phyloP scores from a whole-genome alignment of 2,888 invertebrate genomes.

The Ophioninae sp. region DNA sequence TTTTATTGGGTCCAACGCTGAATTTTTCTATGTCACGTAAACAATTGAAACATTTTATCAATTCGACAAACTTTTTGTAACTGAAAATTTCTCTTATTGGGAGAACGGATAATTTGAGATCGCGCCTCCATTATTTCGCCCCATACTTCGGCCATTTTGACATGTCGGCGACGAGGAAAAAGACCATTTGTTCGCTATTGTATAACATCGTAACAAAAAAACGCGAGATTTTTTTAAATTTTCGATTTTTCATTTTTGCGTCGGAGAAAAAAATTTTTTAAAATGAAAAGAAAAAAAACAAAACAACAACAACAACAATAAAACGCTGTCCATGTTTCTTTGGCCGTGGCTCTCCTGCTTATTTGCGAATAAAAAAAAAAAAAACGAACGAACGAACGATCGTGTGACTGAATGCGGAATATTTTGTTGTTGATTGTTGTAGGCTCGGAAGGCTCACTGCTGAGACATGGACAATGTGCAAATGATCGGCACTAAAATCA shows the following conservation, averaged over 20 bases:
- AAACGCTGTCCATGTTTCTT: conserved; percentile 77
- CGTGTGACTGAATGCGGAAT: conserved; percentile 75
- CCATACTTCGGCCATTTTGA: conserved; percentile 18
- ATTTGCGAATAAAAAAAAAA: conserved; percentile 35
- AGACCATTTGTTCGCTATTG: background rate
- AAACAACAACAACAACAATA: conserved; percentile 28
- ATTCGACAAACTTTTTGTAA: background rate
- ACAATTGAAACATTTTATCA: background rate
- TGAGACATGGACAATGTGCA: conserved; percentile 81
- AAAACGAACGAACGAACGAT: conserved; percentile 51
- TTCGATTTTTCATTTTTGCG: background rate
- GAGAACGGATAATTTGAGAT: conserved; percentile 1
- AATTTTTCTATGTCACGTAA: background rate
- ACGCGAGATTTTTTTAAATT: too few species aligned
- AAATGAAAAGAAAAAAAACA: background rate
- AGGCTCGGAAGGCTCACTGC: conserved; percentile 78
- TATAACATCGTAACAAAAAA: background rate
- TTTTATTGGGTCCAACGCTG: background rate
- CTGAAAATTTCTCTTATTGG: background rate
- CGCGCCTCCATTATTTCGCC: conserved; percentile 34
- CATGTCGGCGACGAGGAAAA: background rate
- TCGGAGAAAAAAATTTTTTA: background rate
- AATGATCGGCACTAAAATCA: conserved; percentile 81
- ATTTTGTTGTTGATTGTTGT: conserved; percentile 79
- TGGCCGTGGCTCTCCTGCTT: conserved; percentile 71